Conservation (phyloP, 2,113 vertebrate genomes). For the Chloropsis cyanopogon region DNA sequence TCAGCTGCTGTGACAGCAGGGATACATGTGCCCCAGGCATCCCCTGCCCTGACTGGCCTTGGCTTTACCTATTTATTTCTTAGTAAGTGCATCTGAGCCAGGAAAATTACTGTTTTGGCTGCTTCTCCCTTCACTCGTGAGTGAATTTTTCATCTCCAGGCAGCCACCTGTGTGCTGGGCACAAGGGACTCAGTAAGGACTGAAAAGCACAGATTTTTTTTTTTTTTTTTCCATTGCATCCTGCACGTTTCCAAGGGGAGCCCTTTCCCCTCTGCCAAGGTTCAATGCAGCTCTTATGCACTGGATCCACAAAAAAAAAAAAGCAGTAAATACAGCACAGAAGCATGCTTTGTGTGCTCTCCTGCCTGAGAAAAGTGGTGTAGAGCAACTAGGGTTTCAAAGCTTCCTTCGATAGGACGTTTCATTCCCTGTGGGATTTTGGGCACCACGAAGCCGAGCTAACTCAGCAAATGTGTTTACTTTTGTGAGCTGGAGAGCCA, state of each 20-base stretch:
- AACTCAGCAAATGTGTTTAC: conserved; percentile 44
- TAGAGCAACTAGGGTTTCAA: conserved; percentile 67
- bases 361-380: conserved; percentile 35
- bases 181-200: conserved; percentile 61
- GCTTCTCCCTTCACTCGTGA: conserved; percentile 18
- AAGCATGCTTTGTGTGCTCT: conserved; percentile 45
- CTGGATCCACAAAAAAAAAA: neutral
- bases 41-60: neutral
- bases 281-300: conserved; percentile 72
- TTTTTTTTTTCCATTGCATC: conserved; percentile 56
- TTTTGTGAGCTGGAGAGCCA: conserved; percentile 55
- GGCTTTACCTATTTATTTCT: neutral
- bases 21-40: neutral
- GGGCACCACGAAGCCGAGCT: conserved; percentile 21
- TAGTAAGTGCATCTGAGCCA: conserved; percentile 29
- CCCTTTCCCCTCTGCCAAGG: conserved; percentile 32
- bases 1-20: neutral
- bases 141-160: neutral
- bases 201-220: conserved; percentile 3
- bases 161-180: conserved; percentile 33
- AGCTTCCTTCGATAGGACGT: conserved; percentile 57
- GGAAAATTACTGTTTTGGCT: conserved; percentile 48
- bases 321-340: conserved; percentile 50
- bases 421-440: conserved; percentile 45
- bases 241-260: conserved; percentile 47